Evolutionary conservation across 2,888 invertebrate species (phyloP), one percentile per base, ranked within the genome.

Genomic region (Nomada fabriciana): DNA sequence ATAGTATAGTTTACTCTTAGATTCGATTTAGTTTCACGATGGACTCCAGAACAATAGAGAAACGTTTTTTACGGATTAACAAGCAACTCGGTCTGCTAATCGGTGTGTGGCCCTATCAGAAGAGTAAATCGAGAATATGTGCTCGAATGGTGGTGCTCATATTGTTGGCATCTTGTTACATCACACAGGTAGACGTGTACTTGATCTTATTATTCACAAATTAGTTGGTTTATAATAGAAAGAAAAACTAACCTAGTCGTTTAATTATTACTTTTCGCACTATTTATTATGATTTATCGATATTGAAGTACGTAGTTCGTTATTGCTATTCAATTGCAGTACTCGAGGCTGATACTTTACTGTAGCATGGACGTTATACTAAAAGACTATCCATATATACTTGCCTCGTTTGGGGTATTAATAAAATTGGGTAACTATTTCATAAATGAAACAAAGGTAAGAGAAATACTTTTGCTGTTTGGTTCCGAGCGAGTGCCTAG

Each of bases 341-440:
- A 10, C 4, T 57, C 69, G n/a, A n/a, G n/a, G 1, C 13, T 29
- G 4, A 15, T 70, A 15, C 1, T 47, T 4, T 43, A 47, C 1
- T 43, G 43, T 2, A 70, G 9, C 43, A 3, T 59, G 20, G 59
- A 29, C 20, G 13, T 2, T 9, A 1, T 13, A 5, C 25, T 59
- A 13, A 29, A n/a, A 2, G 25, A 18, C 7, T 13, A 43, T 18
- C 57, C 69, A 29, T 59, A 23, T 15, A 29, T 13, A 13, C 23
- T 70, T 2, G 15, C n/a, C 18, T 0, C n/a, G 1, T 0, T 25
- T 1, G 69, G 69, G 15, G n/a, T n/a, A 9, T 10, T 43, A 0
- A n/a, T 57, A 3, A 69, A 69, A 59, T 20, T 43, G 1, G 57
- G 57, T 57, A 69, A 69, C n/a, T 69, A 69, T 57, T 18, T 57